phyloP scores from a whole-genome alignment of 2,797 vertebrate species.

The Pelobates cultripes region DNA sequence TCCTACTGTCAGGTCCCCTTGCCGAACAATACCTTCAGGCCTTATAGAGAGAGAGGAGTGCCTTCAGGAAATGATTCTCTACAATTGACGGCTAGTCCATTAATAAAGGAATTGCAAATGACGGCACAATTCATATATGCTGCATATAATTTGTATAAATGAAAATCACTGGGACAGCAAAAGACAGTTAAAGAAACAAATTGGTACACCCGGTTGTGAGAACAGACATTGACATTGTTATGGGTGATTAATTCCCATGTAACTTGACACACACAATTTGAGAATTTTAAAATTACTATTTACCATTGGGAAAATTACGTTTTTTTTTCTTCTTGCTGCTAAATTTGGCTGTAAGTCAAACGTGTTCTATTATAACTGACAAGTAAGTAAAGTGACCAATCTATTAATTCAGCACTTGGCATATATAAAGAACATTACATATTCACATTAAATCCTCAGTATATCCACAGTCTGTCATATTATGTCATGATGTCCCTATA shows the following conservation, averaged over 20 bases:
- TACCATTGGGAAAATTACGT: not conserved
- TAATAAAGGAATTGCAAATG: conserved; percentile 19
- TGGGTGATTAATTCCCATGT: not conserved
- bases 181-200: not conserved
- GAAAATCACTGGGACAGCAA: not conserved
- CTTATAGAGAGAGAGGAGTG: not conserved
- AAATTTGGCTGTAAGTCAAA: no score
- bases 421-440: no score
- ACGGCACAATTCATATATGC: conserved; percentile 14
- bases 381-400: no score
- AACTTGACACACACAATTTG: not conserved
- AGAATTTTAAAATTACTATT: not conserved
- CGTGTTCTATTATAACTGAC: no score
- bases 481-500: no score
- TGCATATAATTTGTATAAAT: conserved; percentile 15
- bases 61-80: not conserved
- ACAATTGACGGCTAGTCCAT: not conserved
- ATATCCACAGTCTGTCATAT: no score
- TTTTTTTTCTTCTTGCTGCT: no score
- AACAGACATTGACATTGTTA: not conserved
- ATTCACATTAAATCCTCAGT: no score
- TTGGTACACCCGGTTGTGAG: not conserved
- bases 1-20: not conserved
- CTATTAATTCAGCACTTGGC: no score
- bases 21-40: not conserved